Percentiles rank a stretch among this genome's conserved stretches.
These are phyloP conservation scores for Schizopygopsis malacanthus DNA, from an alignment of 2,797 vertebrate genomes.

Conservation along the genomic window DNA sequence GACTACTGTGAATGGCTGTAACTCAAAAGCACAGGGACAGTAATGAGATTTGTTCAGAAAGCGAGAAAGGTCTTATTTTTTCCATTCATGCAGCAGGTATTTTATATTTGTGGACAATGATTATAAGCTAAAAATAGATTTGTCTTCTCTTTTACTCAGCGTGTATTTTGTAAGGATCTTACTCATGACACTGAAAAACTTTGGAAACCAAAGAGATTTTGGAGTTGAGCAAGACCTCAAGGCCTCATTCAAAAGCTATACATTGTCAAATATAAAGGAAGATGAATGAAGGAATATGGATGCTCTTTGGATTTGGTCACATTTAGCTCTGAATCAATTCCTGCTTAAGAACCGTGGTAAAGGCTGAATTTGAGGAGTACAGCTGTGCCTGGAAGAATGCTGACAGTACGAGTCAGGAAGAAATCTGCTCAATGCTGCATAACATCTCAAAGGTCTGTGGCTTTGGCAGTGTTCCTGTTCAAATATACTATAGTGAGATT, in stretches of 20 bases:
- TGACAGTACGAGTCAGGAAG: neutral
- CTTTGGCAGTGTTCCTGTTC: neutral
- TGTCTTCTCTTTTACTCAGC: neutral
- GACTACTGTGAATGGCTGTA: neutral
- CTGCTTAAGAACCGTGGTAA: neutral
- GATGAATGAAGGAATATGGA: neutral
- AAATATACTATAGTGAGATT: conserved; percentile 5
- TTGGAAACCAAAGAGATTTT: neutral
- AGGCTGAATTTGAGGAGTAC: neutral
- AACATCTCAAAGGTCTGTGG: neutral
- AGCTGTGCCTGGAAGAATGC: neutral
- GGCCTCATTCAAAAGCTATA: neutral
- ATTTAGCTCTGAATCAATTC: conserved; percentile 20
- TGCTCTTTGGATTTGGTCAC: neutral
- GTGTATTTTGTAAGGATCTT: neutral
- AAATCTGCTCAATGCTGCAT: neutral
- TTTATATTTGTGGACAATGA: neutral
- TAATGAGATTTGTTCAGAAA: conserved; percentile 37
- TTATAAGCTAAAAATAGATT: neutral
- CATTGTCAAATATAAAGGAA: neutral
- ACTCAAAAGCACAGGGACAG: neutral
- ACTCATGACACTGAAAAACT: neutral
- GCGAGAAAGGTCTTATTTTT: neutral
- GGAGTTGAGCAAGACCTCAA: neutral
- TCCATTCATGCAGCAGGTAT: neutral